Conservation (phyloP, 2,797 vertebrate genomes). For the Momotus momota region DNA sequence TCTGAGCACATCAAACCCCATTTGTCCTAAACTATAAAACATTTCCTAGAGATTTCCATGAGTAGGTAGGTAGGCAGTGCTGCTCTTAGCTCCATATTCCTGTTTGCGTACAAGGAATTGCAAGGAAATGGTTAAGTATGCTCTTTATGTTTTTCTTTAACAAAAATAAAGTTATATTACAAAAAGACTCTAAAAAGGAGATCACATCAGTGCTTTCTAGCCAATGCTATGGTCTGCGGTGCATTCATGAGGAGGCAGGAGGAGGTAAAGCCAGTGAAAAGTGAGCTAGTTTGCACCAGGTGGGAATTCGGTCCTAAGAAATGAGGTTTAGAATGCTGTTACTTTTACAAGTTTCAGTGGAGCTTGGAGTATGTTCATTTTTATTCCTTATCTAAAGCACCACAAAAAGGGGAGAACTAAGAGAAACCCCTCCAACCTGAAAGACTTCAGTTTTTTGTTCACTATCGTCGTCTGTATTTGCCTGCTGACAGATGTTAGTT, state of each 20-base stretch:
- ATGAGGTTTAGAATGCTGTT: constrained; percentile 13
- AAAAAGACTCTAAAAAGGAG: neutral
- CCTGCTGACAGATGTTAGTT: constrained; percentile 62
- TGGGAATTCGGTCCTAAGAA: neutral
- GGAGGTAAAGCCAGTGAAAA: neutral
- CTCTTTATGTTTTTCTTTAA: neutral
- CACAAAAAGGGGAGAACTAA: neutral
- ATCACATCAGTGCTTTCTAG: neutral
- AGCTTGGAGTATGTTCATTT: neutral
- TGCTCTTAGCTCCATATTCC: rapidly evolving
- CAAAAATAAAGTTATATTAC: neutral
- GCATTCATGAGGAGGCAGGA: neutral
- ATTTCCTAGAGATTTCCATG: neutral
- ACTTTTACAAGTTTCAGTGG: neutral
- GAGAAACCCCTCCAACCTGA: neutral
- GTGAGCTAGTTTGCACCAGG: neutral
- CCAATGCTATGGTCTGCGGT: neutral
- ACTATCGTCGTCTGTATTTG: neutral
- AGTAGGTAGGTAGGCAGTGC: neutral
- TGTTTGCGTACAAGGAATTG: neutral
- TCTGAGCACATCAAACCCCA: neutral
- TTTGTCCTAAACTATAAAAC: neutral
- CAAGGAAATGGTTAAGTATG: neutral
- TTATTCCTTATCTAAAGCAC: constrained; percentile 6
- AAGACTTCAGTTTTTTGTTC: neutral